Conservation (phyloP, 2,113 vertebrate genomes). For the Microcebus ravelobensis region DNA sequence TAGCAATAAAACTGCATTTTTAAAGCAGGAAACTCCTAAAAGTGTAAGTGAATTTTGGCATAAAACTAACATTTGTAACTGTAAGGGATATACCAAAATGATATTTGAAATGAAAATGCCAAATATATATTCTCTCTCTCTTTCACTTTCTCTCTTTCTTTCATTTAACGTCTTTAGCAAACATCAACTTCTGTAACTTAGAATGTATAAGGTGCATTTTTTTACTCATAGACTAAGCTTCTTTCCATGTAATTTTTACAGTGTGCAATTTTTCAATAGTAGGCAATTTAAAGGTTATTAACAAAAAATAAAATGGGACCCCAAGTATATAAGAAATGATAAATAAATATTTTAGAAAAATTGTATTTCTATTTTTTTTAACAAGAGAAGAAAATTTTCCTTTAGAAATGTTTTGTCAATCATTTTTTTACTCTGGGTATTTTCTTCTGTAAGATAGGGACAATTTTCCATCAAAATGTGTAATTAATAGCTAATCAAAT, state of each 20-base stretch:
- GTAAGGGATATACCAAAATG: background rate
- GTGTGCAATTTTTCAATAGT: background rate
- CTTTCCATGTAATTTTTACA: background rate
- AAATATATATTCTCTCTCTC: background rate
- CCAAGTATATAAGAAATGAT: background rate
- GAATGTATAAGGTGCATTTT: background rate
- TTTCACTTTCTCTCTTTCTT: background rate
- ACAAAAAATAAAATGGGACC: background rate
- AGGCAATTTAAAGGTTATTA: background rate
- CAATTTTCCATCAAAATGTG: background rate
- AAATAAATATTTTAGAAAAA: background rate
- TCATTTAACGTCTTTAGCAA: background rate
- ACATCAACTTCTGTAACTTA: background rate
- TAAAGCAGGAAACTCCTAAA: background rate
- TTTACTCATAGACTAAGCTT: background rate
- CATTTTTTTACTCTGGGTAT: background rate
- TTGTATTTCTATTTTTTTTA: background rate
- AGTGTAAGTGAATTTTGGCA: background rate
- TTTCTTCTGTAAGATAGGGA: background rate
- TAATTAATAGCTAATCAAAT: background rate
- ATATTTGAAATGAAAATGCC: constrained; percentile 14
- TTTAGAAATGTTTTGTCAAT: background rate
- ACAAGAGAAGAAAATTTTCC: background rate
- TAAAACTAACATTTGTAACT: background rate
- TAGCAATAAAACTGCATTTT: background rate